Conservation (phyloP, 2,113 vertebrate species). For the Megaceryle torquata region DNA sequence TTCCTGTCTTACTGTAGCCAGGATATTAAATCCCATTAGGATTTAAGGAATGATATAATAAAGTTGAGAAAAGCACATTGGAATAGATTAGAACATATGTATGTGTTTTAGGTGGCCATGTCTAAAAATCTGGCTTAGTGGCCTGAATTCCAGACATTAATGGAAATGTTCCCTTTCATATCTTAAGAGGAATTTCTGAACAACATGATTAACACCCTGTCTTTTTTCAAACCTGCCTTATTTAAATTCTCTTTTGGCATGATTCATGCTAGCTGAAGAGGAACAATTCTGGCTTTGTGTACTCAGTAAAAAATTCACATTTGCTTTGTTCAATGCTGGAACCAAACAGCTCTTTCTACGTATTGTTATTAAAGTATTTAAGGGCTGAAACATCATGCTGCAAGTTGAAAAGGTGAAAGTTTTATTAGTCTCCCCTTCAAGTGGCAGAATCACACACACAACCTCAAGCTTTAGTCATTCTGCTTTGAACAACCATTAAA, state of each 20-base stretch:
- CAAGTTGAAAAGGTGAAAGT: neutral
- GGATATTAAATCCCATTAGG: neutral
- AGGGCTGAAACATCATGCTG: neutral
- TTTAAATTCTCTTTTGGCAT: neutral
- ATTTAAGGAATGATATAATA: neutral
- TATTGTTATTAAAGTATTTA: neutral
- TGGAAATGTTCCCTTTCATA: neutral
- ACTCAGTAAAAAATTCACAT: neutral
- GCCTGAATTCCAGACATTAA: neutral
- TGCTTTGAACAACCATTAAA: neutral
- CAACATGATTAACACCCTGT: neutral
- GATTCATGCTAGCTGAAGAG: neutral
- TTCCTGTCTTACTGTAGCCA: neutral
- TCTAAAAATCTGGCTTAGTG: neutral
- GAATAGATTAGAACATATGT: neutral
- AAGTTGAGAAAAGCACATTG: neutral
- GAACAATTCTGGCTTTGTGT: neutral
- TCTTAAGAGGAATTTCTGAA: neutral
- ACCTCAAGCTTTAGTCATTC: neutral
- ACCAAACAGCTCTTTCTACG: neutral
- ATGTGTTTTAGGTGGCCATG: neutral
- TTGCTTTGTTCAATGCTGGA: neutral
- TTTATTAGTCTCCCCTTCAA: neutral
- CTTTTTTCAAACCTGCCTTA: neutral
- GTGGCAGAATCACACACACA: neutral